Conservation (phyloP, 2,888 invertebrate genomes). For the Operophtera brumata region DNA sequence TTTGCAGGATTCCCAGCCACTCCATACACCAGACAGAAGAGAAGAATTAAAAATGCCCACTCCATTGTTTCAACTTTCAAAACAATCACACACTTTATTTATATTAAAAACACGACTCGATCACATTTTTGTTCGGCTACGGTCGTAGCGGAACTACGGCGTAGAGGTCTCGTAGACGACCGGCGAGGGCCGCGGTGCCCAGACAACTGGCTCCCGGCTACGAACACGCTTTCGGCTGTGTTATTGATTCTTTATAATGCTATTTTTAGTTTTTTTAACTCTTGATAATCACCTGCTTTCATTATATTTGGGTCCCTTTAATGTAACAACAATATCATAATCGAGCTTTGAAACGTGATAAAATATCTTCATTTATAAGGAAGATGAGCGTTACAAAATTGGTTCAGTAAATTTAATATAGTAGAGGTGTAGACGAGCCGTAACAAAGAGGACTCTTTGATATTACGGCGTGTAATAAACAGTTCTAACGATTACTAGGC, state of each 20-base stretch:
- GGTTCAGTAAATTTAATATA: too few species aligned
- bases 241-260: slow-evolving; percentile 80
- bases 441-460: too few species aligned
- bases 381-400: too few species aligned
- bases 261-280: slow-evolving; percentile 76
- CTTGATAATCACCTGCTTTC: slow-evolving; percentile 10
- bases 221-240: slow-evolving; percentile 53
- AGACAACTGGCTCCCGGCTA: slow-evolving; percentile 60
- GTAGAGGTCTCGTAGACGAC: slow-evolving; percentile 48
- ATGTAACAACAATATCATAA: not conserved
- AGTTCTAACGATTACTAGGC: too few species aligned
- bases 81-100: slow-evolving; percentile 43
- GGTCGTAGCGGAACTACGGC: slow-evolving; percentile 41
- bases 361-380: too few species aligned
- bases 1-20: slow-evolving; percentile 69
- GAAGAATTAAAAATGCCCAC: slow-evolving; percentile 53
- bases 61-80: slow-evolving; percentile 51
- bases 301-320: not conserved
- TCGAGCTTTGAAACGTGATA: not conserved
- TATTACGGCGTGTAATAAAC: too few species aligned
- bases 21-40: slow-evolving; percentile 47
- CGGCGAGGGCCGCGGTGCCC: slow-evolving; percentile 59
- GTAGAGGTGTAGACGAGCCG: too few species aligned
- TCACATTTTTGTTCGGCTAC: slow-evolving; percentile 53
- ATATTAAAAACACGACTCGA: slow-evolving; percentile 42